Base-by-base conservation (phyloP, 1,140 invertebrate species). In the Nasonia vitripennis region DNA sequence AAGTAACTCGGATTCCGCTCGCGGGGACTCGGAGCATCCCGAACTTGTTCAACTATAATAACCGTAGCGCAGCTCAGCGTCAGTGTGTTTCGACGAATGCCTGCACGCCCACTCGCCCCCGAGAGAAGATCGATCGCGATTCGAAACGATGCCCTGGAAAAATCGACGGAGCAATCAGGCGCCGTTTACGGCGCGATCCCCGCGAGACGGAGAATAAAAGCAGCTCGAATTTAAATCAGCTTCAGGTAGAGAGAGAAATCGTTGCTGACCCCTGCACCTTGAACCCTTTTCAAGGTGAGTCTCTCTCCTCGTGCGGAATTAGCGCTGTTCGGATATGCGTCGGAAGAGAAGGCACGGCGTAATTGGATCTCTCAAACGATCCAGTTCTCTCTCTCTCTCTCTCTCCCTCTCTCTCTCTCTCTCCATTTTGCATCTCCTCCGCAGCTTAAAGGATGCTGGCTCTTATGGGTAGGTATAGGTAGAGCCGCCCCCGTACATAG, bases 301-400 rank as follows among this genome's bases (percentile, higher is more conserved):
- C 48, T 78, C 45, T 78, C 45, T 11, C 55, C 48, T 27, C 27
- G 27, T 27, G 68, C 55, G 70, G 78, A 87, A 87, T 84, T 83
- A 78, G 86, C 55, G 71, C 62, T 78, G 67, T 80, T 81, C 48
- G 78, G 78, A 80, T 80, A 51, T 62, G n/a, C 74, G 78, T 70
- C n/a, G 41, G 55, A 77, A 68, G 41, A 73, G 45, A n/a, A 78
- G 78, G 34, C 17, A 17, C 67, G 67, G 34, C 83, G 87, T 89
- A 90, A 89, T 90, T 90, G 87, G 86, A 89, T 89, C 75, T 80
- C 84, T 87, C 81, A 78, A 86, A 87, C 20, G 45, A 62, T 62
- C 27, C 79, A 77, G 70, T 67, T 80, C 31, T 82, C 71, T 83
- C 73, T 86, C 27, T 67, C 45, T 77, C 51, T 31, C 20, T 41